These are phyloP conservation scores for Odontomachus brunneus DNA, from an alignment of 1,140 invertebrate species.

Conservation along the genomic window DNA sequence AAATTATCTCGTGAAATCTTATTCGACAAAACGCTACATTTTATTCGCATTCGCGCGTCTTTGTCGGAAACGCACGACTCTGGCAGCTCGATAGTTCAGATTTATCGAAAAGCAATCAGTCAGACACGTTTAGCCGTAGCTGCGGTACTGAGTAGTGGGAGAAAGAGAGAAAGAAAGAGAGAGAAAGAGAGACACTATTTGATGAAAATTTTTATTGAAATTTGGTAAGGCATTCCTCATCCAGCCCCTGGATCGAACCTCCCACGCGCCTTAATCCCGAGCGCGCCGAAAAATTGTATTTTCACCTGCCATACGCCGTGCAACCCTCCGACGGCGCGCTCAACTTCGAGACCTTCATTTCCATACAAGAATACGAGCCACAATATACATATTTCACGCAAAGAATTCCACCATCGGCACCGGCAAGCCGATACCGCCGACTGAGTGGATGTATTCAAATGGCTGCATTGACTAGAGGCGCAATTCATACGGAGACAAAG, in stretches of 20 bases:
- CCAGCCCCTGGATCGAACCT: conserved; percentile 19
- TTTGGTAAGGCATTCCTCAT: conserved; percentile 48
- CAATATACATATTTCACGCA: conserved; percentile 21
- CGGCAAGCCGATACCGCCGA: conserved; percentile 19
- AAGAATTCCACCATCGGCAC: conserved; percentile 24
- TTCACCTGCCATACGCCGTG: conserved; percentile 29
- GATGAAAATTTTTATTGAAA: conserved; percentile 73
- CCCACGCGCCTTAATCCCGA: conserved; percentile 50
- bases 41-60: conserved; percentile 2
- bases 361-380: conserved; percentile 53
- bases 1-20: conserved; percentile 5
- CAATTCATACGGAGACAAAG: conserved; percentile 16
- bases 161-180: too few relatives aligned
- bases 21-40: conserved; percentile 33
- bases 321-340: neutral
- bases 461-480: conserved; percentile 30
- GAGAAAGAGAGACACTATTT: conserved; percentile 8
- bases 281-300: conserved; percentile 64
- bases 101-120: conserved; percentile 63
- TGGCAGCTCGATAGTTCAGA: conserved; percentile 38
- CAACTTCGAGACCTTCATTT: conserved; percentile 52
- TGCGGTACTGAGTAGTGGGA: neutral
- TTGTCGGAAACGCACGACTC: neutral
- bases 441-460: conserved; percentile 45
- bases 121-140: conserved; percentile 15